Evolutionary conservation across 1,140 invertebrate genomes (phyloP).

Genomic region (Dinoponera quadriceps): DNA sequence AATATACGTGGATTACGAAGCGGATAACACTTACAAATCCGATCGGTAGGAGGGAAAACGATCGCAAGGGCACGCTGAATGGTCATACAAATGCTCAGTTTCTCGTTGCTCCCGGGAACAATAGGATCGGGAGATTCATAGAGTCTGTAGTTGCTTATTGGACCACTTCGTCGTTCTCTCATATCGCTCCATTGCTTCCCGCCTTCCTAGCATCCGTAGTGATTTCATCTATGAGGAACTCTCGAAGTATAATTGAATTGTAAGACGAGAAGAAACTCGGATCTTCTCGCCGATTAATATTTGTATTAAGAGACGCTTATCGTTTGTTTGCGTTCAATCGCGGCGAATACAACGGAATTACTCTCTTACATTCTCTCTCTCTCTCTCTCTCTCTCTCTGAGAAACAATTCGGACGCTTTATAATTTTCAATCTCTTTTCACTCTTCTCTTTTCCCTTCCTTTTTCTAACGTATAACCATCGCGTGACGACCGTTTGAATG

Average conservation of each 20-base stretch:
- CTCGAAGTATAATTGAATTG: conserved; percentile 36
- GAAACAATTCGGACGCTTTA: no score
- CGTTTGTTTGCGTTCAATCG: conserved; percentile 9
- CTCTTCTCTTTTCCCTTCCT: no score
- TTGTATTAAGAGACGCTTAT: conserved; percentile 1
- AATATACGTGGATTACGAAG: conserved; percentile 21
- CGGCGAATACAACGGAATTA: neutral
- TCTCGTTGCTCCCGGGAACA: conserved; percentile 31
- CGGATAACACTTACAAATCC: neutral
- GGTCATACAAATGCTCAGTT: conserved; percentile 31
- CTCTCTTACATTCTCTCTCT: no score
- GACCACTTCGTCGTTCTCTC: conserved; percentile 22
- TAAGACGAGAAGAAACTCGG: conserved; percentile 7
- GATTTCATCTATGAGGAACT: conserved; percentile 20
- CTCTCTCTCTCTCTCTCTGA: no score
- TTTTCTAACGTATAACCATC: no score
- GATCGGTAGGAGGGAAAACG: conserved; percentile 28
- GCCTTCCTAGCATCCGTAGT: conserved; percentile 11
- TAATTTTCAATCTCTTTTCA: no score
- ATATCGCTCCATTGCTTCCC: conserved; percentile 36
- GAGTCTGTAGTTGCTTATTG: conserved; percentile 49
- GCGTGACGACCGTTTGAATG: neutral
- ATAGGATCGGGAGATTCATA: conserved; percentile 42
- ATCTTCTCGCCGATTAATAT: conserved; percentile 8
- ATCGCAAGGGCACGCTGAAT: conserved; percentile 18